Evolutionary conservation across 2,888 invertebrate genomes (phyloP), one percentile per base, ranked within the genome.

Genomic region (Incurvaria masculella): DNA sequence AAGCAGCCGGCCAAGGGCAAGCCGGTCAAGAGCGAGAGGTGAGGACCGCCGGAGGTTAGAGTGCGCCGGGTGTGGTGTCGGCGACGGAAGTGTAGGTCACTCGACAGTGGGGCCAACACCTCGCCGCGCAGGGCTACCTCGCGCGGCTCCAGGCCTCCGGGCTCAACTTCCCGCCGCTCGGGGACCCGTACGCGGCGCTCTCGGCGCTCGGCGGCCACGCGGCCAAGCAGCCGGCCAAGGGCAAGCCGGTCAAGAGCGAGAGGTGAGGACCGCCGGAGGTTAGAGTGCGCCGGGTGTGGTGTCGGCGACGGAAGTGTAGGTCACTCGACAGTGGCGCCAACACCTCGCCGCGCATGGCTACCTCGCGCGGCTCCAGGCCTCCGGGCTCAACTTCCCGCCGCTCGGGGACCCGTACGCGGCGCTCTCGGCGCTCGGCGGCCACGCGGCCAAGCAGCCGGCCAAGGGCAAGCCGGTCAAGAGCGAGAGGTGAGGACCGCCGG

Each of bases 311-410:
- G n/a, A n/a, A n/a, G n/a, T n/a, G n/a, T n/a, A n/a, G n/a, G n/a
- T n/a, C n/a, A n/a, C n/a, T n/a, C n/a, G n/a, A n/a, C n/a, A n/a
- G n/a, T n/a, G 38, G 20, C 43, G 38, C 27, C 26, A 44, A 21
- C 92, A 93, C 66, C 78, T 93, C 58, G 92, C 92, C 27, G 91
- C 92, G 1, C 93, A 93, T 68, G 92, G 93, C 69, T 93, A 93
- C 71, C 82, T 93, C 56, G 89, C 89, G 43, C 82, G 91, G 51
- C 72, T 93, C 55, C 92, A 92, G 68, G 90, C 90, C 2, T 87
- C 90, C 8, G 90, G 90, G 19, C 66, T 91, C 49, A 85, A 83
- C 60, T 88, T 91, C 69, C 82, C 89, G 0, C 86, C 86, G 16
- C 68, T 88, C 56, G 76, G 57, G 0, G 79, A 79, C 57, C 79